phyloP scores from a whole-genome alignment of 2,797 vertebrate genomes.

The Sebastes hubbsi region DNA sequence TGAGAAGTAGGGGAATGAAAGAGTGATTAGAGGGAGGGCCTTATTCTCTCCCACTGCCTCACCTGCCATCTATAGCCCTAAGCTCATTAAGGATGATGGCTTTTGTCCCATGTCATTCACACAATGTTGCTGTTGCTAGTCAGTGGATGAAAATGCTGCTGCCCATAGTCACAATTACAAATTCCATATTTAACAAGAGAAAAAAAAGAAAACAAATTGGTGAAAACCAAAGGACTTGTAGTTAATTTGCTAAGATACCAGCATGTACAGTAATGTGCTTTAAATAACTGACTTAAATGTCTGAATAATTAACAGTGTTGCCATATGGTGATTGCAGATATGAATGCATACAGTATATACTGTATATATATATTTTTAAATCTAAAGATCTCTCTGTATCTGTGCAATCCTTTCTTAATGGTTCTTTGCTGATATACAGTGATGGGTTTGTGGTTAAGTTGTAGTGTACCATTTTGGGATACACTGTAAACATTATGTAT shows the following conservation, averaged over 20 bases:
- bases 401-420: neutral
- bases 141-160: constrained; percentile 1
- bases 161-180: neutral
- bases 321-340: neutral
- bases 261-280: neutral
- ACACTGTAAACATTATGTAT: neutral
- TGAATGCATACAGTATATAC: neutral
- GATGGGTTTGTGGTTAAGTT: neutral
- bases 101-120: constrained; percentile 13
- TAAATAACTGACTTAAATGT: neutral
- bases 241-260: neutral
- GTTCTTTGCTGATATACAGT: neutral
- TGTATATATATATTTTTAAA: neutral
- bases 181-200: neutral
- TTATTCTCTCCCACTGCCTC: constrained; percentile 13
- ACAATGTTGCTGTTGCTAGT: neutral
- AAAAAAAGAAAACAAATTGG: neutral
- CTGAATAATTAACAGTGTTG: neutral
- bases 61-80: constrained; percentile 31
- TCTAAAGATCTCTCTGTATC: neutral
- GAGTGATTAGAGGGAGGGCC: constrained; percentile 32
- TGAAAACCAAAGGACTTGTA: neutral
- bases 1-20: constrained; percentile 48
- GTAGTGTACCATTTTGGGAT: neutral
- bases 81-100: constrained; percentile 38